Evolutionary conservation across 2,888 invertebrate genomes (phyloP).

Genomic region (Aphidius colemani): DNA sequence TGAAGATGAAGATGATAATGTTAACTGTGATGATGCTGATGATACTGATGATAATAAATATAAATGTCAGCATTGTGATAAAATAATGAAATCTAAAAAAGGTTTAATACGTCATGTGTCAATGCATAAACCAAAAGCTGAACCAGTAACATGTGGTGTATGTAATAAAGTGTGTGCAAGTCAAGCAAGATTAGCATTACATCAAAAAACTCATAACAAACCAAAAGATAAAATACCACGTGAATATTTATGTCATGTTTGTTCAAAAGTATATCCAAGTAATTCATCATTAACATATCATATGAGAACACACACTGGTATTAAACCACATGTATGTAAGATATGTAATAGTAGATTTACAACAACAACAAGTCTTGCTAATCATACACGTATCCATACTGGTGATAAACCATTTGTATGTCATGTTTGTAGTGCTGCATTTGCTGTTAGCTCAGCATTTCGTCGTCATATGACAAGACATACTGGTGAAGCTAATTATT

Average conservation of each 20-base stretch:
- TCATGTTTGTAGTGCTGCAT: conserved; percentile 58
- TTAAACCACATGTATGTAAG: conserved; percentile 58
- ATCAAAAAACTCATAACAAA: conserved; percentile 56
- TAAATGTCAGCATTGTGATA: conserved; percentile 58
- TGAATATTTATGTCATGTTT: conserved; percentile 57
- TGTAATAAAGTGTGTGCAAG: conserved; percentile 58
- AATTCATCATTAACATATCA: conserved; percentile 58
- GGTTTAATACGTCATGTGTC: conserved; percentile 57
- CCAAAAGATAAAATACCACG: conserved; percentile 56
- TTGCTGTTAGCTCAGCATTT: conserved; percentile 57
- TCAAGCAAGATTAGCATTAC: conserved; percentile 53
- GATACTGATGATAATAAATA: conserved; percentile 41
- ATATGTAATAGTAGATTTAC: conserved; percentile 58
- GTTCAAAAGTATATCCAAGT: conserved; percentile 58
- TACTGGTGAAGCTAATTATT: conserved; percentile 58
- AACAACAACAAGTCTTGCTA: conserved; percentile 56
- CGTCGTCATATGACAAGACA: conserved; percentile 55
- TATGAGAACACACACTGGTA: conserved; percentile 58
- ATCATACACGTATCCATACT: conserved; percentile 57
- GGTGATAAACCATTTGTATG: conserved; percentile 58
- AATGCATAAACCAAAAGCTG: conserved; percentile 57
- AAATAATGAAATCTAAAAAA: conserved; percentile 56
- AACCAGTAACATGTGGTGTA: conserved; percentile 55
- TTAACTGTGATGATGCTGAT: conserved; percentile 31
- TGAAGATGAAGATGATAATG: conserved; percentile 33